Conservation (phyloP, 2,888 invertebrate species). For the Mayetiola destructor region DNA sequence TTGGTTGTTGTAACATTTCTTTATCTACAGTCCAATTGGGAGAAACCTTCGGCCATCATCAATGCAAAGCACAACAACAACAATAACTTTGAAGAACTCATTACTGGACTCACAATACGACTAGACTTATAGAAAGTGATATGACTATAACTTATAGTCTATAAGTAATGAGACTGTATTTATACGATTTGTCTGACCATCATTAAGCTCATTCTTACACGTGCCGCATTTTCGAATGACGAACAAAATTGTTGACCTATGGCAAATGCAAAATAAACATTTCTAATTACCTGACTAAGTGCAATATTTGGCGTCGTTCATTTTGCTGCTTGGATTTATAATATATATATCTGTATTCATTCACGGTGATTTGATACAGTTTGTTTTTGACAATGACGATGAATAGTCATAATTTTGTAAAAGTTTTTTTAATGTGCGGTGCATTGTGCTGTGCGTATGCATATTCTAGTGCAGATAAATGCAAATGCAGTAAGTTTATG, state of each 20-base stretch:
- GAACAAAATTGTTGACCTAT: conserved; percentile 5
- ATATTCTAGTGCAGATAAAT: conserved; percentile 9
- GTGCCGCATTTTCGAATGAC: conserved; percentile 7
- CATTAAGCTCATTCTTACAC: conserved; percentile 7
- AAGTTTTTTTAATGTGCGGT: conserved; percentile 10
- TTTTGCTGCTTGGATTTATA: conserved; percentile 11
- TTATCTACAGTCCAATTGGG: neutral
- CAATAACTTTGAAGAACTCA: conserved; percentile 4
- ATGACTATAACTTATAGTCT: conserved; percentile 8
- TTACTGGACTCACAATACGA: conserved; percentile 2
- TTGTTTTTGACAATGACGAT: conserved; percentile 10
- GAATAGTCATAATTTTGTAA: conserved; percentile 10
- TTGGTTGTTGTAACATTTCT: neutral
- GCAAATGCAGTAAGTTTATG: conserved; percentile 11
- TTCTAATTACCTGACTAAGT: conserved; percentile 7
- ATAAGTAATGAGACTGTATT: conserved; percentile 6
- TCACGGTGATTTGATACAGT: conserved; percentile 10
- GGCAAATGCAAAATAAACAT: conserved; percentile 7
- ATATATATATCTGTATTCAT: conserved; percentile 9
- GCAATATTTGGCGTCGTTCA: conserved; percentile 7
- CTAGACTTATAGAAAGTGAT: conserved; percentile 6
- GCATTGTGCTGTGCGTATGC: conserved; percentile 11
- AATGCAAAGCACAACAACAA: neutral
- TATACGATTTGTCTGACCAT: neutral
- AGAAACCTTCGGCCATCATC: neutral